phyloP scores from a whole-genome alignment of 2,888 invertebrate species.

The Melanchra persicariae region DNA sequence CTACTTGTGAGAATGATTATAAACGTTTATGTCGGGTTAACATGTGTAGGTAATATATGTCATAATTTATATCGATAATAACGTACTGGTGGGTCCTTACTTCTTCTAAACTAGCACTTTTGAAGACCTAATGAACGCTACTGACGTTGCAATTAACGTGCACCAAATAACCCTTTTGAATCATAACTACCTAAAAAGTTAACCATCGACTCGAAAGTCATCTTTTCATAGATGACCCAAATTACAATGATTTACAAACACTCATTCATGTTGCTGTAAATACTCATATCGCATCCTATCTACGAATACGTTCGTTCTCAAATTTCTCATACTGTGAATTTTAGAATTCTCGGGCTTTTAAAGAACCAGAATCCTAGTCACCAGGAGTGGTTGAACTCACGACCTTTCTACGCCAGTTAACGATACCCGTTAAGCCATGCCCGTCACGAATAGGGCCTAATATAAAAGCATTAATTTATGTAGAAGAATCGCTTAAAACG shows the following conservation, averaged over 20 bases:
- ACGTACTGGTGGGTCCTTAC: no score
- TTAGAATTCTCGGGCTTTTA: background rate
- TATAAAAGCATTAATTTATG: conserved; percentile 5
- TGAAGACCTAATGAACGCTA: no score
- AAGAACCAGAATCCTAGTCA: background rate
- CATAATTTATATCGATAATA: no score
- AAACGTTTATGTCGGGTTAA: background rate
- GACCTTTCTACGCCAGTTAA: conserved; percentile 25
- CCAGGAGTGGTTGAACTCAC: conserved; percentile 26
- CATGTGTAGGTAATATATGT: no score
- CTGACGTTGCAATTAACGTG: no score
- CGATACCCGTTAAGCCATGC: conserved; percentile 14
- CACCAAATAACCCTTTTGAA: no score
- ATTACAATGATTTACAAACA: background rate
- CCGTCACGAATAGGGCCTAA: conserved; percentile 27
- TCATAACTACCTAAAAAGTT: no score
- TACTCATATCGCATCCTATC: background rate
- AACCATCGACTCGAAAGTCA: no score
- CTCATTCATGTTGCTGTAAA: background rate
- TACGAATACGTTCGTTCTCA: background rate
- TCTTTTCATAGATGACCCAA: background rate
- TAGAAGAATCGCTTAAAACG: background rate
- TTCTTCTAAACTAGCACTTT: no score
- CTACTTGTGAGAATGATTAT: background rate
- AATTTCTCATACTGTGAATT: no score